phyloP scores from a whole-genome alignment of 2,113 vertebrate species.

The Chaetura pelagica region DNA sequence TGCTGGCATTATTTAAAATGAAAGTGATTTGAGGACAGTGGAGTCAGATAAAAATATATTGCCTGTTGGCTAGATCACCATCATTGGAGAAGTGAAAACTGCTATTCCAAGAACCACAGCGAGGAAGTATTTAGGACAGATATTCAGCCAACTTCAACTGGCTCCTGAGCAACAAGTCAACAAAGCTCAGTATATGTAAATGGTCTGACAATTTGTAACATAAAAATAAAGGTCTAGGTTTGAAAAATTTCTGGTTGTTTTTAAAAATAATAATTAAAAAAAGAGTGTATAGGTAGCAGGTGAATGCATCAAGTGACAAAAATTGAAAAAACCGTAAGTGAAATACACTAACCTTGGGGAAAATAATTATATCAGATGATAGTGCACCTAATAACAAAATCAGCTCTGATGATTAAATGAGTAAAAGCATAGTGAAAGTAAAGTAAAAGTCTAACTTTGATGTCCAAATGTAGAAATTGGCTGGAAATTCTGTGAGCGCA shows the following conservation, averaged over 20 bases:
- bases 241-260: neutral
- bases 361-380: neutral
- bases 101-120: neutral
- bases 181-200: neutral
- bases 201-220: neutral
- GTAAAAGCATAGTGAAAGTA: neutral
- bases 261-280: neutral
- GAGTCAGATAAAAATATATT: slow-evolving; percentile 50
- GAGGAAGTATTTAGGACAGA: slow-evolving; percentile 48
- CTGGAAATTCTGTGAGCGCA: neutral
- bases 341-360: neutral
- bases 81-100: neutral
- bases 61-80: neutral
- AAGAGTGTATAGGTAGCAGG: neutral
- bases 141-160: slow-evolving; percentile 40
- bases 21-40: neutral
- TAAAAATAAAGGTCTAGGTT: neutral
- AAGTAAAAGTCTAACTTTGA: neutral
- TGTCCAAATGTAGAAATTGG: neutral
- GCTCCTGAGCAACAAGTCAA: slow-evolving; percentile 42
- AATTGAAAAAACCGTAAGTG: neutral
- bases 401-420: neutral
- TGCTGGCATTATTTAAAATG: neutral
- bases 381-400: neutral
- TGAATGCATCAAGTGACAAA: neutral